Evolutionary conservation across 2,888 invertebrate species (phyloP), one percentile per base, ranked within the genome.

Genomic region (Clanis bilineata): DNA sequence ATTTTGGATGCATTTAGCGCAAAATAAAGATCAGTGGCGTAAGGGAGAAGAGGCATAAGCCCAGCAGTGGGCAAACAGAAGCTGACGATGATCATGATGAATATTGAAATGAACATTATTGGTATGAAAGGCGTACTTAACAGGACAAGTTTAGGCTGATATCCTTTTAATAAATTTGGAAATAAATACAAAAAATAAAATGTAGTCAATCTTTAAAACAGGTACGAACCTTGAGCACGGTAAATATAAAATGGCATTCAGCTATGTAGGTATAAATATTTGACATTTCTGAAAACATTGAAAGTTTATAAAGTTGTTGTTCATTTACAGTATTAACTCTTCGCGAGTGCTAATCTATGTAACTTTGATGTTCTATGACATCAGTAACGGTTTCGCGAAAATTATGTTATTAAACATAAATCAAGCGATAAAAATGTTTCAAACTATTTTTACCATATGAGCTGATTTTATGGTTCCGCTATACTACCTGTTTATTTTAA

Each of bases 271-370:
- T 28, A 58, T 38, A 39, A 66, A 62, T 62, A 68, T 73, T 73
- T 73, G 74, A 74, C 74, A 73, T 74, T 74, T 74, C 68, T 70
- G 64, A 67, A 72, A 74, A 72, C 62, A 64, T 68, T 65, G 64
- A 61, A 55, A 62, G 62, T 60, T 65, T 62, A 65, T 41, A 23
- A 56, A 39, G 28, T 28, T 39, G 22, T 12, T 58, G 21, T 47
- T 36, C 58, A 38, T 44, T 44, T 44, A 21, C 21, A 39, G 21
- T 21, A n/a, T 56, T n/a, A 2, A 28, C 25, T 25, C n/a, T 10
- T n/a, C 6, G 25, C 47, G 28, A 47, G 28, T 25, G 15, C 6
- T 25, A 1, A 7, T 25, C 15, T 15, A 23, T 45, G 23, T 25
- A 41, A 41, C 7, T 45, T 45, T n/a, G 6, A 23, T n/a, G 45